Base-by-base conservation (phyloP, 2,113 vertebrate genomes). In the Lonchura striata region DNA sequence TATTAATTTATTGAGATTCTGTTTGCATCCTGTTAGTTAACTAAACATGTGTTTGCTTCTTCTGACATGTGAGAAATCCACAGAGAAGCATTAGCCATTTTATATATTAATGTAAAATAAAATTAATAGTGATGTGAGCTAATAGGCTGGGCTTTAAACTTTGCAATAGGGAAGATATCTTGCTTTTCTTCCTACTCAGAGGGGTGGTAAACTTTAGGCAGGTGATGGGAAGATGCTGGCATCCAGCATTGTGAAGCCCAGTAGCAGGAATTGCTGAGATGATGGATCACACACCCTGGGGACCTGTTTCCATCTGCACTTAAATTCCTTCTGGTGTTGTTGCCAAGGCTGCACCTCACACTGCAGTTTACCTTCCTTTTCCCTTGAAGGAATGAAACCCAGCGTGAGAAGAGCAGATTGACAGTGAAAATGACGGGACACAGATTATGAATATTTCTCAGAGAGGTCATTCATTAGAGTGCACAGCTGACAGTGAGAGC, bases 51-150 rank as follows among this genome's bases (percentile, higher is more conserved):
- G 79, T 94, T 93, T 96, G 16, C 75, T 60, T 9, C 71, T 83
- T 90, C 80, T 88, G 79, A 78, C 78, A 22, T 77, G 33, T 88
- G 25, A 86, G 59, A 95, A 96, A 91, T 91, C 94, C 94, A 92
- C 60, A 84, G 96, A 96, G 95, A 81, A 94, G 31, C 76, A 91
- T 97, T 96, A 95, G 64, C n/a, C 72, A 41, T 84, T 68, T 94
- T 94, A 96, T 84, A 54, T 95, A 92, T 94, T 95, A 96, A 96
- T 97, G 86, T 81, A 63, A 96, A 92, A 91, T 52, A 11, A 92
- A 94, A 94, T 92, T 35, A 81, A 11, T 56, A 83, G 68, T 69
- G 82, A 94, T 93, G 41, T 59, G 86, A 91, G 60, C 65, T 91
- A 94, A 92, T 52, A 81, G 69, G 35, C 69, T 86, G 59, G 30